Base-by-base conservation (phyloP, 2,888 invertebrate species). In the Macrosiphum euphorbiae region DNA sequence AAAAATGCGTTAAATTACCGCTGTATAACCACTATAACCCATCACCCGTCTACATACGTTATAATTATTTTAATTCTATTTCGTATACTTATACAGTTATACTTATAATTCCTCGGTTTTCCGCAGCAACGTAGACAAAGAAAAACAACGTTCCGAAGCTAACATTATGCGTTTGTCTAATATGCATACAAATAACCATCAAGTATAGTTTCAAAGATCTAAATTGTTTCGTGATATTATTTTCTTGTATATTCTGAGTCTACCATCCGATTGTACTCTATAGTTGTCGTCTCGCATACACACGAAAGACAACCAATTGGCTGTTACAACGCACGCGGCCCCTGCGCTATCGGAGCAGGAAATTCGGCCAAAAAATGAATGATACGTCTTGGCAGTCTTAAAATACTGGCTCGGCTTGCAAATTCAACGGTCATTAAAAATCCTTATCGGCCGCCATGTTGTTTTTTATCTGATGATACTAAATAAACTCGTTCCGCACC, bases 311-410 rank as follows among this genome's bases (percentile, higher is more conserved):
- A 26, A 35, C 78, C 78, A 78, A 78, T 78, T 35, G 78, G 35
- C 35, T 78, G 20, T 67, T 26, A 61, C n/a, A 58, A 67, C 20
- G 67, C 67, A 35, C 35, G 35, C 20, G 3, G 20, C 35, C 20
- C 78, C 78, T 35, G 26, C 7, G 86, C 67, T 50, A 58, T 86
- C 13, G 26, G 20, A 47, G 86, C 87, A 35, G 24, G 61, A 85
- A 85, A 85, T 44, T 91, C 85, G 87, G 87, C 87, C 92, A 87
- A 87, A 92, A 87, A 47, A n/a, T 78, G 35, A 78, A 78, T 90
- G 24, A 47, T 78, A 55, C 28, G 41, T 52, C 78, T 85, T 85
- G 55, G 91, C 84, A 91, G 41, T 55, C n/a, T 44, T 55, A 24
- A 47, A 41, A 85, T 55, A 91, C 85, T 85, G 85, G 61, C 61